Evolutionary conservation across 2,888 invertebrate species (phyloP).

Genomic region (Drosophila kokeensis): DNA sequence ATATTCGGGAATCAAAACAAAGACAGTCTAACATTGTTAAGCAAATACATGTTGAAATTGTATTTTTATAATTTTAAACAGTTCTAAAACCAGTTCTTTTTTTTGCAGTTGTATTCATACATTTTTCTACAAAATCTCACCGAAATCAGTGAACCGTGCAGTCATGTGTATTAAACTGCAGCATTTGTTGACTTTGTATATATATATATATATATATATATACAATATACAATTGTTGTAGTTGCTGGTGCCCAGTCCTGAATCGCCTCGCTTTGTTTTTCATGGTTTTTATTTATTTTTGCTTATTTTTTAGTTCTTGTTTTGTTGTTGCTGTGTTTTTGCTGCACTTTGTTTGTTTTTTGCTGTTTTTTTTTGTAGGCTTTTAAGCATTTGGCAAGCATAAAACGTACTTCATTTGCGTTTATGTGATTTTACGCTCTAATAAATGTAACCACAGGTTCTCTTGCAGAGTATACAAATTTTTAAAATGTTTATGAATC

Average conservation of each 20-base stretch:
- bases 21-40: background rate
- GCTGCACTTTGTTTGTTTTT: slow-evolving; percentile 31
- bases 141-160: background rate
- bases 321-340: slow-evolving; percentile 19
- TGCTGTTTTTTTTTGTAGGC: slow-evolving; percentile 55
- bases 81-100: background rate
- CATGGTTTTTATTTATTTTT: slow-evolving; percentile 4
- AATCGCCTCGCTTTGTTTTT: slow-evolving; percentile 28
- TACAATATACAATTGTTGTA: slow-evolving; percentile 27
- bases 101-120: background rate
- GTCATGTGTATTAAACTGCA: background rate
- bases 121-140: too few relatives aligned
- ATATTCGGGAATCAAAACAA: background rate
- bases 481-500: slow-evolving; percentile 5
- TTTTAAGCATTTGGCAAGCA: slow-evolving; percentile 70
- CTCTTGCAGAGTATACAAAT: background rate
- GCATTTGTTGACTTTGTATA: slow-evolving; percentile 11
- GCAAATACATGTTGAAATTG: background rate
- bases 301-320: slow-evolving; percentile 15
- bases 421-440: slow-evolving; percentile 77
- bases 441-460: slow-evolving; percentile 61
- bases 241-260: slow-evolving; percentile 26
- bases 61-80: background rate
- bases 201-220: background rate
- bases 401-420: slow-evolving; percentile 76